These are phyloP conservation scores for Anoplius nigerrimus DNA, from an alignment of 2,888 invertebrate species.

Conservation along the genomic window DNA sequence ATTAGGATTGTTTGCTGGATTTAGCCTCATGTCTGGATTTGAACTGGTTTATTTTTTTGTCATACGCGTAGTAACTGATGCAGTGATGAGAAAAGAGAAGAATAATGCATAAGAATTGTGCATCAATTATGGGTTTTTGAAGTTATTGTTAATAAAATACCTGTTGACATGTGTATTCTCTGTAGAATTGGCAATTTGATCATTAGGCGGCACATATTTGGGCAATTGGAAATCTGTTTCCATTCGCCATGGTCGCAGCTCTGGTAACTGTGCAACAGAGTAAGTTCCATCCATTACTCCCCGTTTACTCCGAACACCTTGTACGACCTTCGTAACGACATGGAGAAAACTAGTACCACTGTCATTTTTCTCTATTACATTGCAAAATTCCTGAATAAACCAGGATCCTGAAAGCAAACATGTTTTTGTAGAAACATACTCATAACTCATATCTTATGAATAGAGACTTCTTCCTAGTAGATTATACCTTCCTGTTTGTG, in stretches of 20 bases:
- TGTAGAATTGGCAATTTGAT: not conserved
- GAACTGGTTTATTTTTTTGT: conserved; percentile 81
- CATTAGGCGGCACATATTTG: conserved; percentile 2
- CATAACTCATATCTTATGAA: not conserved
- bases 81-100: conserved; percentile 21
- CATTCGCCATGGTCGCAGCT: conserved; percentile 38
- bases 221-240: conserved; percentile 40
- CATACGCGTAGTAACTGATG: conserved; percentile 73
- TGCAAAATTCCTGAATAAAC: conserved; percentile 62
- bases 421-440: not conserved
- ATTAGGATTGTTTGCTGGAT: conserved; percentile 82
- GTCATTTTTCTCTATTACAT: conserved; percentile 36
- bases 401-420: conserved; percentile 53
- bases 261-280: conserved; percentile 43
- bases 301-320: conserved; percentile 33
- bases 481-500: conserved; percentile 51
- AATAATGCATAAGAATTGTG: not conserved
- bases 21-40: conserved; percentile 82
- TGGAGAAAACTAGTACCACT: conserved; percentile 30
- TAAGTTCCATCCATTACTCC: conserved; percentile 35
- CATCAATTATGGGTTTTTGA: not conserved
- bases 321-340: conserved; percentile 32
- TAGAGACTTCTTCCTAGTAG: too few species aligned
- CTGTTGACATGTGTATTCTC: not conserved
- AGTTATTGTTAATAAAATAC: not conserved